Base-by-base conservation (phyloP, 2,113 vertebrate species). In the Chaetodon auriga region DNA sequence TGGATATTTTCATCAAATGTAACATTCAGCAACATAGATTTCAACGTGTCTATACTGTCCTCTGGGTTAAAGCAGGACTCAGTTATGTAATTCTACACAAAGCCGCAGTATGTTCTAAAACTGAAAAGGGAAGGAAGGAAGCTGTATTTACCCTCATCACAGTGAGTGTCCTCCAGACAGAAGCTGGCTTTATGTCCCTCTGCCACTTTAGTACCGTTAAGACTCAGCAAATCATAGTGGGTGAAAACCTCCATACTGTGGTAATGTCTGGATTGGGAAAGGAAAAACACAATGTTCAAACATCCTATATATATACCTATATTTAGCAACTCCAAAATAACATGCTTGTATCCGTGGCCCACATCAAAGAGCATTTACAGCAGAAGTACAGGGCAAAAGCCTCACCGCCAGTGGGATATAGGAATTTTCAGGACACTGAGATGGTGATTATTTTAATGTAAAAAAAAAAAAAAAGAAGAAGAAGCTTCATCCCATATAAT, bases 181-280 rank as follows among this genome's bases (percentile, higher is more conserved):
- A 99, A 99, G 85, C 98, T 99, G 92, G 98, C 98, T 89, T 99
- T 99, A 95, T 99, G 97, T 45, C 98, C 98, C 81, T 99, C 97
- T 0, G 98, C 98, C 78, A 99, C 96, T 87, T 97, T 98, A 79
- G 96, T 97, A 2, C 98, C 97, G 0, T 99, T 99, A 78, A 97
- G 93, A 90, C 93, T 97, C 83, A 99, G 35, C 14, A 99, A 90
- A 66, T 99, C 98, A 0, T 99, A 99, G 94, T 98, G 95, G n/a
- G 98, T 99, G 86, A 99, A 99, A 0, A 99, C 97, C 69, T 99
- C 98, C 96, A 99, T 99, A 87, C 98, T 99, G 96, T 99, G 98
- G 94, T 97, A 99, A 87, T 99, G 98, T 89, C 98, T 99, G 90
- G n/a, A 71, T 78, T 57, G 51, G 55, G 85, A 30, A 70, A 75